A percentile compares a stretch with the other conserved stretches of the same genome.
Evolutionary conservation across 2,888 invertebrate species (phyloP).

Genomic region (Watsonalla binaria): DNA sequence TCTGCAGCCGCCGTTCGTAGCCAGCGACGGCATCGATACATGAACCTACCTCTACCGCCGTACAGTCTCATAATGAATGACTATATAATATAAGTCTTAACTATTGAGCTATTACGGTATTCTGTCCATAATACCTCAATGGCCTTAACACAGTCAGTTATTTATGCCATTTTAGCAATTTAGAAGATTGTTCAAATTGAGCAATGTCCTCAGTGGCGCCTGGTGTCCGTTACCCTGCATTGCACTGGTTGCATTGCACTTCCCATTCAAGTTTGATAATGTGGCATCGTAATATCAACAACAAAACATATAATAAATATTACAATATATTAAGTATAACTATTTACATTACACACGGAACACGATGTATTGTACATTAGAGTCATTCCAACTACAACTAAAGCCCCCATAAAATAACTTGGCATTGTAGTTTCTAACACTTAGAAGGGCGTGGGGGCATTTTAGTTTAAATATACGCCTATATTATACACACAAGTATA

Average conservation of each 20-base stretch:
- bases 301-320: constrained; percentile 8
- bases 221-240: not conserved
- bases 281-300: constrained; percentile 2
- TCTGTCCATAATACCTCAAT: no score
- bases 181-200: not conserved
- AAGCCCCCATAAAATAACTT: no score
- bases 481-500: not conserved
- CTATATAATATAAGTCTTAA: no score
- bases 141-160: not conserved
- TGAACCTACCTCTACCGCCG: not conserved
- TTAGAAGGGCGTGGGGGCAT: not conserved
- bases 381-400: no score
- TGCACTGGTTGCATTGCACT: not conserved
- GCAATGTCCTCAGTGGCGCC: not conserved
- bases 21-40: not conserved
- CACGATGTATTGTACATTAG: not conserved
- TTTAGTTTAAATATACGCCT: not conserved
- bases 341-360: not conserved
- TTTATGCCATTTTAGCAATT: no score
- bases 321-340: constrained; percentile 2
- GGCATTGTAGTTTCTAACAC: no score
- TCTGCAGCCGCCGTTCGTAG: not conserved
- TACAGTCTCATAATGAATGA: no score
- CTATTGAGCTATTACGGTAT: no score
- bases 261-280: not conserved